A percentile compares a stretch with the other conserved stretches of the same genome.
Conservation (phyloP, 2,113 vertebrate species). For the Trichomycterus rosablanca region DNA sequence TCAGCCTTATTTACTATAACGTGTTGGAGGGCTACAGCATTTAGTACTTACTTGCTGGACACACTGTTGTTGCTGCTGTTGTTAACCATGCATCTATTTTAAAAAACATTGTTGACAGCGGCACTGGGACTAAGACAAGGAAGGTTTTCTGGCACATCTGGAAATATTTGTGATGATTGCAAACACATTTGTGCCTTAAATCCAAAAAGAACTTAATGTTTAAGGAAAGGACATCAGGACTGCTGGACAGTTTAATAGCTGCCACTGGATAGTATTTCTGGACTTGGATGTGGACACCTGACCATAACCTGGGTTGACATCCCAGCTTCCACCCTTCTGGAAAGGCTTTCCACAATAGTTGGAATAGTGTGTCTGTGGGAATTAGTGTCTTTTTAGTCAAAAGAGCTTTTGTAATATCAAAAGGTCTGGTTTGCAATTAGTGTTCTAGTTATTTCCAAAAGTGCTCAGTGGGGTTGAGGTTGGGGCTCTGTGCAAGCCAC, state of each 20-base stretch:
- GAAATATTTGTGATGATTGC: constrained; percentile 3
- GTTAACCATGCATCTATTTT: constrained; percentile 23
- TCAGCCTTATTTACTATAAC: constrained; percentile 7
- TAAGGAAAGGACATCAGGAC: constrained; percentile 7
- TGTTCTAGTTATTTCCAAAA: too few relatives aligned
- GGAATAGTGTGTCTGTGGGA: too few relatives aligned
- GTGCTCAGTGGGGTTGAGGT: too few relatives aligned
- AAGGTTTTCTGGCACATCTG: constrained; percentile 20
- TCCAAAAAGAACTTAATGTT: constrained; percentile 4
- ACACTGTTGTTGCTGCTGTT: constrained; percentile 1
- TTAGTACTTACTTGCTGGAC: constrained; percentile 29
- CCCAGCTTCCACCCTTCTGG: too few relatives aligned
- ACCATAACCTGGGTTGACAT: too few relatives aligned
- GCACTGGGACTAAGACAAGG: constrained; percentile 1
- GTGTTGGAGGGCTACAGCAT: constrained; percentile 12
- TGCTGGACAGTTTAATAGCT: constrained; percentile 29
- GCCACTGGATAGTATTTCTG: constrained; percentile 4
- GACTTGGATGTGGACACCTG: constrained; percentile 19
- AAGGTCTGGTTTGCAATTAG: too few relatives aligned
- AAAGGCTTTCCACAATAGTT: too few relatives aligned
- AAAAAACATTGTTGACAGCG: not conserved
- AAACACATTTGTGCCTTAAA: too few relatives aligned
- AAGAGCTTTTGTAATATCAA: too few relatives aligned
- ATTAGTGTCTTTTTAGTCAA: too few relatives aligned
- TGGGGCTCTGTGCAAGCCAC: too few relatives aligned